A percentile compares a stretch with the other conserved stretches of the same genome.
Evolutionary conservation across 1,140 invertebrate species (phyloP).

Genomic region (Bombus affinis): DNA sequence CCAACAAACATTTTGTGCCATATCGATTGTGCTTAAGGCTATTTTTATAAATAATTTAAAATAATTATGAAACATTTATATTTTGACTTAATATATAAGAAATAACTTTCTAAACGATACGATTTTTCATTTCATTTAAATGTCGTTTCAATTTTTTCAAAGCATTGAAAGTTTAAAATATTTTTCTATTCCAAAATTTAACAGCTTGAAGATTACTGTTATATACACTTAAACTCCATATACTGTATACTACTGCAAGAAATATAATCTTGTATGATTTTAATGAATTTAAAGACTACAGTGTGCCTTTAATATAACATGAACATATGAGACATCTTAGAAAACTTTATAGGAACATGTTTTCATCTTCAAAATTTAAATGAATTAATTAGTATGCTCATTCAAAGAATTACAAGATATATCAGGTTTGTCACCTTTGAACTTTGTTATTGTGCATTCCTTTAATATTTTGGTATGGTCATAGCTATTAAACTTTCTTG

Average conservation of each 20-base stretch:
- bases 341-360: constrained; percentile 53
- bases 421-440: constrained; percentile 72
- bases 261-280: constrained; percentile 28
- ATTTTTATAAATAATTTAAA: too few species aligned
- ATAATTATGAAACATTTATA: neutral
- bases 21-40: neutral
- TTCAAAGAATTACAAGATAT: constrained; percentile 75
- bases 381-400: constrained; percentile 71
- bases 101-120: neutral
- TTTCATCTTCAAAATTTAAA: constrained; percentile 49
- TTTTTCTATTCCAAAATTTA: neutral
- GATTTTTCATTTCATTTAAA: neutral
- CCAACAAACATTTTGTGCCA: neutral
- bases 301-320: constrained; percentile 19
- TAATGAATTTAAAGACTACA: constrained; percentile 12
- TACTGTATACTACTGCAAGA: constrained; percentile 36
- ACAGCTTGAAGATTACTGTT: neutral
- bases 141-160: neutral
- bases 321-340: constrained; percentile 23
- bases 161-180: neutral
- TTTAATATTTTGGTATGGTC: constrained; percentile 73
- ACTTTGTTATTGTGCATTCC: constrained; percentile 70
- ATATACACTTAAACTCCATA: neutral
- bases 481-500: constrained; percentile 75
- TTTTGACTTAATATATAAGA: neutral